Percentiles rank a stretch among this genome's conserved stretches.
Evolutionary conservation across 2,888 invertebrate genomes (phyloP).

Genomic region (Orchestes rusci): DNA sequence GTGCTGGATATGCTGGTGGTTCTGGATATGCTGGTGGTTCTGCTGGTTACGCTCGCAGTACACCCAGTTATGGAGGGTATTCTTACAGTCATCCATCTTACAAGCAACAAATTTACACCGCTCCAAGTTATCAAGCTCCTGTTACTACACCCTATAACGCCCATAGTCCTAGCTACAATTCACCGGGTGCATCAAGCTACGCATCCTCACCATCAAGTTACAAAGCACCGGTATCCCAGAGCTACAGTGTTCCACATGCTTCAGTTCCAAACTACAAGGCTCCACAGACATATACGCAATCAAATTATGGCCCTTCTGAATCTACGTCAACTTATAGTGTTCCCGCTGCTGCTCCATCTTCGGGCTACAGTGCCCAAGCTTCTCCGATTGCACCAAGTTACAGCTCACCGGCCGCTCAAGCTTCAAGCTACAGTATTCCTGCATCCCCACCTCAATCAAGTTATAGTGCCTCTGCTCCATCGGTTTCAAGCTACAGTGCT

Average conservation of each 20-base stretch:
- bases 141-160: constrained; percentile 15
- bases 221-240: constrained; percentile 7
- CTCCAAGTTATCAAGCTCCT: constrained; percentile 11
- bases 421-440: constrained; percentile 11
- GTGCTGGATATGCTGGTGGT: constrained; percentile 17
- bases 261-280: constrained; percentile 26
- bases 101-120: constrained; percentile 7
- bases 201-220: constrained; percentile 11
- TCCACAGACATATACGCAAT: no score
- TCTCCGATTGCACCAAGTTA: constrained; percentile 15
- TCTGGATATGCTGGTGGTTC: constrained; percentile 21
- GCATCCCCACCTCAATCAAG: constrained; percentile 11
- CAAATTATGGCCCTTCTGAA: not conserved
- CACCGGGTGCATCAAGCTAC: constrained; percentile 10
- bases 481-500: constrained; percentile 11
- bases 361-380: constrained; percentile 20
- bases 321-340: constrained; percentile 10
- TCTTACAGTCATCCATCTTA: constrained; percentile 17
- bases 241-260: constrained; percentile 14
- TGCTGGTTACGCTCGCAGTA: constrained; percentile 24
- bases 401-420: constrained; percentile 14
- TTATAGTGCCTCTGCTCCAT: constrained; percentile 19
- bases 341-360: constrained; percentile 19
- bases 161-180: constrained; percentile 9
- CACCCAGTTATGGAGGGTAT: constrained; percentile 19